Conservation (phyloP, 2,797 vertebrate genomes). For the Microcaecilia unicolor region DNA sequence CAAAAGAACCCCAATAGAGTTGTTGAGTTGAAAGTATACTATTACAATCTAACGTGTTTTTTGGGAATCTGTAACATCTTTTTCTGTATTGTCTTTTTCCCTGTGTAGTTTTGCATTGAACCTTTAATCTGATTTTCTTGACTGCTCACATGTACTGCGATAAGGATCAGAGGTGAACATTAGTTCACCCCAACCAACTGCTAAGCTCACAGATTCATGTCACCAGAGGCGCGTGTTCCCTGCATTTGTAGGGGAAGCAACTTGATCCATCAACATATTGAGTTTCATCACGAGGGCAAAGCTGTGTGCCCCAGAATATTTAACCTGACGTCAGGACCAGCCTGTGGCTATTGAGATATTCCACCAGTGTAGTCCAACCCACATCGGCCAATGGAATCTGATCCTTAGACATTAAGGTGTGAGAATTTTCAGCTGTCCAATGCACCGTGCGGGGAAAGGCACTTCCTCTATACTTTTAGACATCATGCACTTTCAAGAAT, state of each 20-base stretch:
- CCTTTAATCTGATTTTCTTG: no score
- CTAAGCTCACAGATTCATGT: slow-evolving; percentile 3
- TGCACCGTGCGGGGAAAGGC: not conserved
- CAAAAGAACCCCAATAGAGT: no score
- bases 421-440: slow-evolving; percentile 50
- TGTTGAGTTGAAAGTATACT: no score
- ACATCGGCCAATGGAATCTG: slow-evolving; percentile 28
- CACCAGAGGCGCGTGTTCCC: slow-evolving; percentile 12
- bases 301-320: slow-evolving; percentile 41
- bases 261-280: slow-evolving; percentile 27
- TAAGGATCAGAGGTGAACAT: slow-evolving; percentile 1
- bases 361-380: slow-evolving; percentile 27
- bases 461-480: no score
- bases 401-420: slow-evolving; percentile 36
- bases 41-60: no score
- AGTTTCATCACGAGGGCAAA: slow-evolving; percentile 33
- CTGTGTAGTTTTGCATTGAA: no score
- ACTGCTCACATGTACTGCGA: not conserved
- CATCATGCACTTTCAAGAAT: no score
- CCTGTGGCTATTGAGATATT: slow-evolving; percentile 21
- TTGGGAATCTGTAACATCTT: no score
- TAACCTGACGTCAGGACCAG: slow-evolving; percentile 32
- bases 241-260: slow-evolving; percentile 18
- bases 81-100: no score
- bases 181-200: slow-evolving; percentile 11